Evolutionary conservation across 2,888 invertebrate genomes (phyloP), one percentile per base, ranked within the genome.

Genomic region (Platynereis dumerilii): DNA sequence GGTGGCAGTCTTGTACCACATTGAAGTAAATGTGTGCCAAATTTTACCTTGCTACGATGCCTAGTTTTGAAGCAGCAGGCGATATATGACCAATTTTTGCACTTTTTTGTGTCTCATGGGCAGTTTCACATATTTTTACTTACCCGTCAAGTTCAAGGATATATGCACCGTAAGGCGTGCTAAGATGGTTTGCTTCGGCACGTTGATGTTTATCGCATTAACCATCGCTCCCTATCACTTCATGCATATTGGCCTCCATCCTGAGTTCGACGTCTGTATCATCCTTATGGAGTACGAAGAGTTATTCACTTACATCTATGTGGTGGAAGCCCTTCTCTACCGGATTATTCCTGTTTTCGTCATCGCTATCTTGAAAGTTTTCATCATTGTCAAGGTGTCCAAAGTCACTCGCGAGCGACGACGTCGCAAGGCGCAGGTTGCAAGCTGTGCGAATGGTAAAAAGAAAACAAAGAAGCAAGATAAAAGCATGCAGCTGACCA

Each of bases 291-390:
- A 57, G 1, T 39, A 67, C 20, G 65, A 69, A 24, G 52, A 20
- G 12, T 27, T 58, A 22, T 69, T 74, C 60, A 59, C 58, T 17
- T 58, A 60, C 44, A 22, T 67, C 22, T 72, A 70, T 54, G 61
- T 69, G 1, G 48, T 69, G 7, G 74, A 74, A 45, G 58, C 60
- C n/a, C 27, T 69, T 0, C 17, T 66, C 20, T 74, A 67, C 59
- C 44, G 74, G 44, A 64, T 72, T 12, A 17, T 67, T 1, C 74
- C 74, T 1, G 72, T 74, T 2, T 48, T 74, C 55, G 53, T 67
- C 22, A 74, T 74, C n/a, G 69, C 71, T 26, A 57, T 70, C 26
- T 54, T 74, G 20, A 74, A 74, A 57, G 69, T 70, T 15, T 74
- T 71, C 66, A 74, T 74, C 57, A 71, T 74, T 42, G 58, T 61